phyloP scores from a whole-genome alignment of 2,113 vertebrate species.

The Sciurus niger region DNA sequence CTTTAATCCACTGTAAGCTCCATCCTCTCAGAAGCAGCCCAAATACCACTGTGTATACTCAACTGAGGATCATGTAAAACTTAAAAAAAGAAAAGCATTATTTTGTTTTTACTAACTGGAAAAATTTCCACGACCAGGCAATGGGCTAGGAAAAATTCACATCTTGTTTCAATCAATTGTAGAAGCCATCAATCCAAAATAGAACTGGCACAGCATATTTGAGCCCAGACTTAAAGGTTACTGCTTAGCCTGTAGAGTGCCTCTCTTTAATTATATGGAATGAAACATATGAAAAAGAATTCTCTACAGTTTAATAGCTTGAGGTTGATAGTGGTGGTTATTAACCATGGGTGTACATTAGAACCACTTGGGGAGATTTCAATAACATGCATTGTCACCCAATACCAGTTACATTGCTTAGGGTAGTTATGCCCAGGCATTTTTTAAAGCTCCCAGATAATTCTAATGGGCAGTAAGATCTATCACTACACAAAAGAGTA shows the following conservation, averaged over 20 bases:
- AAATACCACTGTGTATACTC: not conserved
- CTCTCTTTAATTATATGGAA: not conserved
- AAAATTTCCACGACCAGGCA: not conserved
- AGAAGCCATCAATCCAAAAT: not conserved
- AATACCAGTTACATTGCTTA: not conserved
- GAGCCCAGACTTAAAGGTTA: not conserved
- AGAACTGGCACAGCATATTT: not conserved
- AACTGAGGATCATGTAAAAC: not conserved
- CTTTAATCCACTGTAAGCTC: not conserved
- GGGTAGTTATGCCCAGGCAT: not conserved
- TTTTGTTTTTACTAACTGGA: conserved; percentile 6
- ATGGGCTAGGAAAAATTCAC: not conserved
- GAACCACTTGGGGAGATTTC: not conserved
- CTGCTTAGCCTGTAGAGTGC: not conserved
- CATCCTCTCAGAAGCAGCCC: not conserved
- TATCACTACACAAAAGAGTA: not conserved
- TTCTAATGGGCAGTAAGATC: conserved; percentile 13
- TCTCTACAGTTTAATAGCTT: not conserved
- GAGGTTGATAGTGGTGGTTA: not conserved
- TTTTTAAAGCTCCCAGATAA: conserved; percentile 17
- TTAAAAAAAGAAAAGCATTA: not conserved
- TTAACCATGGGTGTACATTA: not conserved
- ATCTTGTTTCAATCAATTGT: not conserved
- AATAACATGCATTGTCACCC: not conserved
- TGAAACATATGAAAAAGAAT: not conserved